phyloP scores from a whole-genome alignment of 1,140 invertebrate genomes.

The Ctenoplectra terminalis region DNA sequence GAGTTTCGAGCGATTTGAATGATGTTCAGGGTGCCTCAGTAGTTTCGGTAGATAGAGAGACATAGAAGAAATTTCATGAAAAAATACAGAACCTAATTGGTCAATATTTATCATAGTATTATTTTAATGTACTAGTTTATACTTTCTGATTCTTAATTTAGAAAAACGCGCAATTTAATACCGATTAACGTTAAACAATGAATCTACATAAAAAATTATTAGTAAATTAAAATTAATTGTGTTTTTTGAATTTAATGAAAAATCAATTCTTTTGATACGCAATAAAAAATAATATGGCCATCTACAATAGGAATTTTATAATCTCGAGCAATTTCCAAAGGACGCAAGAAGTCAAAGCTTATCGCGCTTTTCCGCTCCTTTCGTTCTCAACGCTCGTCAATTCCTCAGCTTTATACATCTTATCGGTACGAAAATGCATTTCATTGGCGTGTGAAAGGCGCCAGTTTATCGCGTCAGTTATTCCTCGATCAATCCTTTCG shows the following conservation, averaged over 20 bases:
- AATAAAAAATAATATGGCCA: no score
- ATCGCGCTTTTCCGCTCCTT: constrained; percentile 16
- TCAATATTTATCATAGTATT: no score
- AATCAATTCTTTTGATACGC: no score
- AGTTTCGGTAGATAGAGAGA: not conserved
- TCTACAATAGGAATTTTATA: not conserved
- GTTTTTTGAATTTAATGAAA: no score
- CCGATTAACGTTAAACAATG: no score
- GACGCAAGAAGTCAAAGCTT: not conserved
- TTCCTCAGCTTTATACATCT: not conserved
- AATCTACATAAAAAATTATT: no score
- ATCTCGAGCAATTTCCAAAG: not conserved
- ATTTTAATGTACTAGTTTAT: no score
- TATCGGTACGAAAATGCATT: constrained; percentile 3
- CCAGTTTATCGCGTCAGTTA: not conserved
- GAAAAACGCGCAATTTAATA: no score
- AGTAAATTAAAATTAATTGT: no score
- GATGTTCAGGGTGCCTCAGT: not conserved
- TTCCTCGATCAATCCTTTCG: constrained; percentile 18
- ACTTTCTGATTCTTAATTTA: no score
- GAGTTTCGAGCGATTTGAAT: not conserved
- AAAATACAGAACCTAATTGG: no score
- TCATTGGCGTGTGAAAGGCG: not conserved
- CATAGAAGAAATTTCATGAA: no score
- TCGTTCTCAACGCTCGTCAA: constrained; percentile 22